Percentiles rank a stretch among this genome's conserved stretches.
These are phyloP conservation scores for Carcharodon carcharias DNA, from an alignment of 2,797 vertebrate genomes.

Conservation along the genomic window DNA sequence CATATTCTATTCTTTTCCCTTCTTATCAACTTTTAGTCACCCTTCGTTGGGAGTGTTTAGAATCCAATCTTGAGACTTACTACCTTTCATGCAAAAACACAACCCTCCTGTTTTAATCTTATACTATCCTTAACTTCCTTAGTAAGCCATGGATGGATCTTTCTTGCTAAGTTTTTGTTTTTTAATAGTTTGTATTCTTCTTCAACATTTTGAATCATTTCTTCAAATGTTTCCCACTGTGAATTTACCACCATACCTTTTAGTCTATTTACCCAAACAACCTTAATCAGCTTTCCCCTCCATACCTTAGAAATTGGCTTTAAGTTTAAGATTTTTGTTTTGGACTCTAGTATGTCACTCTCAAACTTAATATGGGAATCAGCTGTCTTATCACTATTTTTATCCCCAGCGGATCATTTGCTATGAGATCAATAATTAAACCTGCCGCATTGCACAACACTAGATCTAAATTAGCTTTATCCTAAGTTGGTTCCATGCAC, in stretches of 20 bases:
- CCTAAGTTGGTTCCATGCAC: too few species aligned
- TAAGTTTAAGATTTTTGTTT: too few species aligned
- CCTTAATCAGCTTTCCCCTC: background rate
- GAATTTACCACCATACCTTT: background rate
- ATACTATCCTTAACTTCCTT: background rate
- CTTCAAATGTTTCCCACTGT: background rate
- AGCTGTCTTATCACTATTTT: background rate
- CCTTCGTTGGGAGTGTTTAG: too few species aligned
- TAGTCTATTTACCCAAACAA: too few species aligned
- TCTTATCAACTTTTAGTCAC: too few species aligned
- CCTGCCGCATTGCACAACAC: background rate
- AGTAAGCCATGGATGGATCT: background rate
- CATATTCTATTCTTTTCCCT: background rate
- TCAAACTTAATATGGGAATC: background rate
- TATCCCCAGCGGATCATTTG: background rate
- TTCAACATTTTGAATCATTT: background rate
- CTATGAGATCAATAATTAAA: background rate
- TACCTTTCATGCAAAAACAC: background rate
- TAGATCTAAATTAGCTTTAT: background rate
- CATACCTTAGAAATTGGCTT: too few species aligned
- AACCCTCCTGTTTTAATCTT: background rate
- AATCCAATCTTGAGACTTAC: too few species aligned
- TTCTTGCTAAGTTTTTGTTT: background rate
- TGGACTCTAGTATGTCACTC: too few species aligned
- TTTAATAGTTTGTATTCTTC: background rate